Percentiles rank a stretch among this genome's conserved stretches.
phyloP scores from a whole-genome alignment of 1,140 invertebrate genomes.

The Drosophila ananassae region DNA sequence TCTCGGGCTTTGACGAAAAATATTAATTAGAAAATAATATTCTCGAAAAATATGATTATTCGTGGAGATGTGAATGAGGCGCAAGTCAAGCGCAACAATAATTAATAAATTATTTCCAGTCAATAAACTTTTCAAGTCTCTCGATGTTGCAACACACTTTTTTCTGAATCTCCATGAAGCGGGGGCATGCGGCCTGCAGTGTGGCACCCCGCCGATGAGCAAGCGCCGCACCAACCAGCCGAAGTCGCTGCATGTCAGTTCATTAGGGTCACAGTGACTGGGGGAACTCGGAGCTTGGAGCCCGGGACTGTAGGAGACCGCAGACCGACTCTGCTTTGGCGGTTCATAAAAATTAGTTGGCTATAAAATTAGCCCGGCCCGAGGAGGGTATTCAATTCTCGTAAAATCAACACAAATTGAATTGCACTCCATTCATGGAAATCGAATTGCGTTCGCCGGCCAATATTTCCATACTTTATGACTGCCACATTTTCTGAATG shows the following conservation, averaged over 20 bases:
- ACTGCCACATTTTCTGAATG: conserved; percentile 25
- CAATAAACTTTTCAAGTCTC: conserved; percentile 61
- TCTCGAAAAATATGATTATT: conserved; percentile 10
- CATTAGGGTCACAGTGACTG: conserved; percentile 71
- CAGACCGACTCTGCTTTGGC: conserved; percentile 53
- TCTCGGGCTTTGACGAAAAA: conserved; percentile 27
- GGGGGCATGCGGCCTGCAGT: not conserved
- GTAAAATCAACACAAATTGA: conserved; percentile 65
- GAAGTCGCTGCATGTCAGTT: conserved; percentile 60
- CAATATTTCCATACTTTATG: conserved; percentile 42
- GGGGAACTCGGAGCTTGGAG: conserved; percentile 13
- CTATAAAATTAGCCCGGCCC: conserved; percentile 60
- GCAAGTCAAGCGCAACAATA: conserved; percentile 49
- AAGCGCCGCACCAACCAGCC: conserved; percentile 50
- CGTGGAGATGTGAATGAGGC: conserved; percentile 16
- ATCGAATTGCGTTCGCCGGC: conserved; percentile 14
- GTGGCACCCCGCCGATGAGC: conserved; percentile 68
- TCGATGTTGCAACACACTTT: conserved; percentile 59
- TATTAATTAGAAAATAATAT: conserved; percentile 66
- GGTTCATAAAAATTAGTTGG: conserved; percentile 74
- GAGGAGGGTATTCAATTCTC: conserved; percentile 29
- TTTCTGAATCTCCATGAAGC: conserved; percentile 3
- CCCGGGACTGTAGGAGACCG: conserved; percentile 37
- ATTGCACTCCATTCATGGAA: conserved; percentile 75
- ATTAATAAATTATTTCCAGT: conserved; percentile 82